Evolutionary conservation across 1,140 invertebrate species (phyloP).

Genomic region (Trissolcus basalis): DNA sequence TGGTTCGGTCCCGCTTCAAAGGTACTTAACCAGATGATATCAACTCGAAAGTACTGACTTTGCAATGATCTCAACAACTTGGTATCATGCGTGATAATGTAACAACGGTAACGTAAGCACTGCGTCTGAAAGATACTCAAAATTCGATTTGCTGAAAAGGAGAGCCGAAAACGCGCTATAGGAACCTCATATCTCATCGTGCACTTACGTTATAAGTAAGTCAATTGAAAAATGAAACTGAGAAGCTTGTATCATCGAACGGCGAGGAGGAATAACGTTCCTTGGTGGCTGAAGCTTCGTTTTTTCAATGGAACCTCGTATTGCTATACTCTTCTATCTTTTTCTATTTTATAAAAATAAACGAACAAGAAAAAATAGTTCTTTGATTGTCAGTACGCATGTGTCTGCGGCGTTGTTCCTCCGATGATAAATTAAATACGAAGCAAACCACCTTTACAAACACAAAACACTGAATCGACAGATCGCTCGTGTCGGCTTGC

Average conservation of each 20-base stretch:
- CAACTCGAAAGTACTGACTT: constrained; percentile 18
- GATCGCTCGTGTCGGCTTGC: constrained; percentile 7
- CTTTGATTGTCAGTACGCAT: neutral
- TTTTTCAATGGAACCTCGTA: constrained; percentile 19
- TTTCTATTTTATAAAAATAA: constrained; percentile 32
- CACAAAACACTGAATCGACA: constrained; percentile 20
- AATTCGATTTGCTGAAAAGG: constrained; percentile 21
- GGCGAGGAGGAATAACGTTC: neutral
- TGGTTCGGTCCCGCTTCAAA: constrained; percentile 9
- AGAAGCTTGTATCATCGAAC: constrained; percentile 40
- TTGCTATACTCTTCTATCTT: constrained; percentile 30
- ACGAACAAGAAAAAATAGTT: too few species aligned
- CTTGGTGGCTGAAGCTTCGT: constrained; percentile 1
- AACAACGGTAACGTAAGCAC: constrained; percentile 18
- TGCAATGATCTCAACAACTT: constrained; percentile 41
- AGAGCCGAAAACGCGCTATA: neutral
- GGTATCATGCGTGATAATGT: constrained; percentile 8
- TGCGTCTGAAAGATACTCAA: constrained; percentile 13
- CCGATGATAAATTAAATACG: neutral
- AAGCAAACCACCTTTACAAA: constrained; percentile 1
- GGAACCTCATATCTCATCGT: constrained; percentile 20
- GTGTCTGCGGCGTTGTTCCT: constrained; percentile 15
- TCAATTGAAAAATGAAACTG: too few species aligned
- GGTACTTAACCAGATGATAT: constrained; percentile 18
- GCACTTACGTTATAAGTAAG: constrained; percentile 35